phyloP scores from a whole-genome alignment of 1,140 invertebrate species.

The Schlechtendalia chinensis region DNA sequence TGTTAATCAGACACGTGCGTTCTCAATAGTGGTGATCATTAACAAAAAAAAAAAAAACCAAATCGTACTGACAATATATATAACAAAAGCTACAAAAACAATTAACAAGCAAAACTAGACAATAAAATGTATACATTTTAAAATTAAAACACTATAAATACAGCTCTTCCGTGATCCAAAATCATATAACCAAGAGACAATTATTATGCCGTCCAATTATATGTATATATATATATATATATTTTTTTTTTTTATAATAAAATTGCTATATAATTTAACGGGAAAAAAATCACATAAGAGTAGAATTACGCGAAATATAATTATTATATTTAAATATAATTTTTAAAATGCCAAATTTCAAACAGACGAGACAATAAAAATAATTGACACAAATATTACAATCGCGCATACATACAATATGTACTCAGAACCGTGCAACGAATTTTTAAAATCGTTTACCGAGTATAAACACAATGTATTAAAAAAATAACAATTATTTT shows the following conservation, averaged over 20 bases:
- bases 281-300: background rate
- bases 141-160: background rate
- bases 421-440: background rate
- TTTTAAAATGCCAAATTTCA: background rate
- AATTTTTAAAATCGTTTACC: background rate
- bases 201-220: no score
- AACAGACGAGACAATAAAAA: background rate
- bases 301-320: background rate
- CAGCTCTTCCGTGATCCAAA: background rate
- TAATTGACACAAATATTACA: slow-evolving; percentile 11
- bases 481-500: slow-evolving; percentile 16
- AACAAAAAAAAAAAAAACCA: no score
- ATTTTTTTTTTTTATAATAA: background rate
- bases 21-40: no score
- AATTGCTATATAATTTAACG: slow-evolving; percentile 6
- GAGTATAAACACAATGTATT: no score
- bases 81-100: background rate
- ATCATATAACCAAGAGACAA: background rate
- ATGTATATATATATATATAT: no score
- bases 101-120: slow-evolving; percentile 4
- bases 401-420: background rate
- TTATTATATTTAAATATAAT: background rate
- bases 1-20: no score
- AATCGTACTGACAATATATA: no score
- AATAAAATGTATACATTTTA: background rate